phyloP scores from a whole-genome alignment of 2,888 invertebrate species.

The Ecliptopera silaceata region DNA sequence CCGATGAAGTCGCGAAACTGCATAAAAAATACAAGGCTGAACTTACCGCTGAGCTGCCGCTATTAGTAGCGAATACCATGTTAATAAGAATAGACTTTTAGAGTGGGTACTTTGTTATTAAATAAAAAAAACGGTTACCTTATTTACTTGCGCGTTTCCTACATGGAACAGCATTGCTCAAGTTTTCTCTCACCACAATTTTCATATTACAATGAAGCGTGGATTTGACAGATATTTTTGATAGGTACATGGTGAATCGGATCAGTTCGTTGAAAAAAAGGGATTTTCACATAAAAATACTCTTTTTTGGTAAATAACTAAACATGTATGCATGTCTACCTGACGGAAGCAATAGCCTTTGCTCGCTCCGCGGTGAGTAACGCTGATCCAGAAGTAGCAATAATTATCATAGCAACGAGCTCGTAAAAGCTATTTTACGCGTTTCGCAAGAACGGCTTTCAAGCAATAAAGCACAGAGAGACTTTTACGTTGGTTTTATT shows the following conservation, averaged over 20 bases:
- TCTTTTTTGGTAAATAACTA: no score
- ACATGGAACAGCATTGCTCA: not conserved
- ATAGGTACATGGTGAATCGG: constrained; percentile 41
- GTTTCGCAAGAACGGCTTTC: constrained; percentile 59
- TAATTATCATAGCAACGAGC: constrained; percentile 39
- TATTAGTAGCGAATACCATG: no score
- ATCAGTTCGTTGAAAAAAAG: constrained; percentile 24
- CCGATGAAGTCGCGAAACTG: no score
- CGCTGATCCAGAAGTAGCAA: constrained; percentile 33
- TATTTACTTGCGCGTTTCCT: no score
- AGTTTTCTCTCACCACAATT: constrained; percentile 12
- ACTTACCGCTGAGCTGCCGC: no score
- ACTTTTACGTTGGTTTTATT: constrained; percentile 64
- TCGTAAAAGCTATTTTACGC: constrained; percentile 61
- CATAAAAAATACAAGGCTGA: no score
- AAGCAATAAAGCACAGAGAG: constrained; percentile 67
- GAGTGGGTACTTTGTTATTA: no score
- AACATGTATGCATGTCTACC: not conserved
- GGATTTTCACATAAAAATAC: constrained; percentile 22
- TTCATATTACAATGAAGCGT: constrained; percentile 33
- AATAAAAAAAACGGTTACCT: no score
- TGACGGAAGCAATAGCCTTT: constrained; percentile 2
- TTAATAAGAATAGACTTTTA: no score
- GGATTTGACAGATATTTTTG: constrained; percentile 39
- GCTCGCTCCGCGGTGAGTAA: constrained; percentile 13